Conservation (phyloP, 2,888 invertebrate species). For the Agrotis segetum region DNA sequence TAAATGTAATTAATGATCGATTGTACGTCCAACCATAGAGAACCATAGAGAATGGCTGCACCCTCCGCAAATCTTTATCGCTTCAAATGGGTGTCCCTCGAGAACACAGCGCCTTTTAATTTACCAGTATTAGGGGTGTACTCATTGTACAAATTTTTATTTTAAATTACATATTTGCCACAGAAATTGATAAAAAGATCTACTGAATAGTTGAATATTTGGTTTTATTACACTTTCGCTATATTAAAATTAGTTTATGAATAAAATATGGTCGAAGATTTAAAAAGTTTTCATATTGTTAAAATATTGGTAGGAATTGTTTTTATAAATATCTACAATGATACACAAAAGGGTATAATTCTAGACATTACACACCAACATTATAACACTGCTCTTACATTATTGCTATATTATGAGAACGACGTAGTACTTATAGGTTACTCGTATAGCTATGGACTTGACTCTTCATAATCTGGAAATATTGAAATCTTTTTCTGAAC, state of each 20-base stretch:
- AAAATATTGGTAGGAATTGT: not conserved
- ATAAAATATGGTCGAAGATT: not conserved
- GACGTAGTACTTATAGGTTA: no score
- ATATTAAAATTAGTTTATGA: not conserved
- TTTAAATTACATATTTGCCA: conserved; percentile 64
- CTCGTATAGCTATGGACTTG: not conserved
- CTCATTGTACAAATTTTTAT: conserved; percentile 67
- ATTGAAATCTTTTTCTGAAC: not conserved
- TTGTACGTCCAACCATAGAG: conserved; percentile 82
- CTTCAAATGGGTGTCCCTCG: conserved; percentile 82
- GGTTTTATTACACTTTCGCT: no score
- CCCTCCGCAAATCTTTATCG: conserved; percentile 87
- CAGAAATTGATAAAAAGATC: no score
- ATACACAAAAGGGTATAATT: not conserved
- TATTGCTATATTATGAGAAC: no score
- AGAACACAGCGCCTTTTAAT: conserved; percentile 89
- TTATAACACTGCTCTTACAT: no score
- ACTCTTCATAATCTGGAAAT: not conserved
- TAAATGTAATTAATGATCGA: conserved; percentile 90
- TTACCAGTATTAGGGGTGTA: conserved; percentile 88
- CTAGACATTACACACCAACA: not conserved
- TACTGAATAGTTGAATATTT: no score
- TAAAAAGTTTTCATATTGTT: not conserved
- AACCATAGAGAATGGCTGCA: conserved; percentile 69
- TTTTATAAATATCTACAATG: not conserved